These are phyloP conservation scores for Takifugu ocellatus DNA, from an alignment of 2,797 vertebrate genomes.

Conservation along the genomic window DNA sequence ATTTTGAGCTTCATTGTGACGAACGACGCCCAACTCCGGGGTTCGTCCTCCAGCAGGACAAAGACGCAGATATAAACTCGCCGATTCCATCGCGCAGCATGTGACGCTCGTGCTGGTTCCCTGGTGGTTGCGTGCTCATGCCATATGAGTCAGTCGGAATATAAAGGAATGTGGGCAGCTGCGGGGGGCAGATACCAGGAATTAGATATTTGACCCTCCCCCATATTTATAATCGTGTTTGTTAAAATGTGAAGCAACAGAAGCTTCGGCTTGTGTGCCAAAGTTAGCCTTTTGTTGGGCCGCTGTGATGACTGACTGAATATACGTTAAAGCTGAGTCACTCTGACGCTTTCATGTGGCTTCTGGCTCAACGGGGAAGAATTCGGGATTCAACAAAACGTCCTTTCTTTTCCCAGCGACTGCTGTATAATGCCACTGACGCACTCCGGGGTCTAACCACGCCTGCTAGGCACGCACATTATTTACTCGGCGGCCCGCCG, in stretches of 20 bases:
- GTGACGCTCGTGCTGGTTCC: not conserved
- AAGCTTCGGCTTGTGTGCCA: conserved; percentile 24
- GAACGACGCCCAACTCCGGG: too few relatives aligned
- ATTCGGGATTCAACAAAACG: conserved; percentile 46
- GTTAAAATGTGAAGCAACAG: conserved; percentile 30
- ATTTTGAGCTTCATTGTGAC: too few relatives aligned
- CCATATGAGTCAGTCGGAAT: conserved; percentile 5
- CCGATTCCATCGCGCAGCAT: not conserved
- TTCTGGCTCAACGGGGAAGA: conserved; percentile 20
- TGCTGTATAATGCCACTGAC: conserved; percentile 38
- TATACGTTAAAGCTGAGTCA: conserved; percentile 53
- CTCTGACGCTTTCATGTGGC: conserved; percentile 46
- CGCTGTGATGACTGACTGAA: conserved; percentile 27
- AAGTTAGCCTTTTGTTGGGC: conserved; percentile 17
- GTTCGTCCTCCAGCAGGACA: too few relatives aligned
- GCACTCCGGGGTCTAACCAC: conserved; percentile 32
- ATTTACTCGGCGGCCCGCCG: conserved; percentile 28
- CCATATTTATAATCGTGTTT: conserved; percentile 24
- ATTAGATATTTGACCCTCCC: conserved; percentile 4
- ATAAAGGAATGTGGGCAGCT: conserved; percentile 6
- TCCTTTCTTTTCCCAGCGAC: conserved; percentile 35
- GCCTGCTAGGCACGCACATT: conserved; percentile 51
- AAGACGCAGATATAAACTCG: too few relatives aligned
- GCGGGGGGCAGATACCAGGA: not conserved
- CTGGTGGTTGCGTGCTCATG: conserved; percentile 3